Evolutionary conservation across 2,113 vertebrate genomes (phyloP).

Genomic region (Pavo muticus): DNA sequence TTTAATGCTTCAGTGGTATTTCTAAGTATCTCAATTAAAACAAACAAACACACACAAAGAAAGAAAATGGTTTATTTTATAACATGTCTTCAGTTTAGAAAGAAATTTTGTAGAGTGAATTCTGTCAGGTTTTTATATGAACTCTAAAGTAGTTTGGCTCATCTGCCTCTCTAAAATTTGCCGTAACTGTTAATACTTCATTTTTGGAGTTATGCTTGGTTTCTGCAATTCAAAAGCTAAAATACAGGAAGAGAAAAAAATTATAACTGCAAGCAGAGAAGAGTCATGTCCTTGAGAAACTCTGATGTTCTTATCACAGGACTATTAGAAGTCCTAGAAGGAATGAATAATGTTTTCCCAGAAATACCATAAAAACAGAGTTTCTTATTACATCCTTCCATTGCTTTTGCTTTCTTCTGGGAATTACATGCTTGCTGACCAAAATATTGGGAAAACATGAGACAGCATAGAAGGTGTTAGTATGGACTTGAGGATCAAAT

Average conservation of each 20-base stretch:
- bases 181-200: background rate
- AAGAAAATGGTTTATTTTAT: background rate
- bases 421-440: background rate
- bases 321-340: background rate
- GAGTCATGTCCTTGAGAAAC: background rate
- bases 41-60: background rate
- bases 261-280: background rate
- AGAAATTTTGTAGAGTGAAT: background rate
- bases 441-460: background rate
- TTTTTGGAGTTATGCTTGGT: background rate
- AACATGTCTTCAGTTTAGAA: background rate
- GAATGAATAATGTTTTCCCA: background rate
- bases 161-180: background rate
- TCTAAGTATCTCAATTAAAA: background rate
- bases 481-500: background rate
- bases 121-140: background rate
- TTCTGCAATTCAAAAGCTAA: background rate
- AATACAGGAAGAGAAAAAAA: background rate
- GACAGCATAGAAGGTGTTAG: background rate
- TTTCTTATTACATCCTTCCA: background rate
- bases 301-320: background rate
- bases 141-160: background rate
- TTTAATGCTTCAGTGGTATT: background rate
- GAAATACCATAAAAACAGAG: background rate
- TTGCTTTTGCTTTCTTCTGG: background rate